Conservation (phyloP, 2,797 vertebrate species). For the Oryzias sinensis region DNA sequence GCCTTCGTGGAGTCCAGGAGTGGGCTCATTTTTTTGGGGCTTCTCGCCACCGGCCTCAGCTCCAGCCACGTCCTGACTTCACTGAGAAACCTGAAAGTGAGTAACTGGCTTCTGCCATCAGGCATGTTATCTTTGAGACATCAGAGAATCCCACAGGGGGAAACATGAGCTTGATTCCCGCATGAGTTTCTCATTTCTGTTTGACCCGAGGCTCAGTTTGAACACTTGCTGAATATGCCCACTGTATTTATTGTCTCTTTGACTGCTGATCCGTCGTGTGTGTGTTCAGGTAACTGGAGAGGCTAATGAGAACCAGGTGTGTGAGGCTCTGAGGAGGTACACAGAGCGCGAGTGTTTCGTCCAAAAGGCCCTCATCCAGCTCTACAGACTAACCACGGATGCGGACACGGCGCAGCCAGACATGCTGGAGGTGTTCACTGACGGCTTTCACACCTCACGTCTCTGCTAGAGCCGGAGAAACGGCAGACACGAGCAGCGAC, state of each 20-base stretch:
- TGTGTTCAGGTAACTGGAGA: slow-evolving; percentile 89
- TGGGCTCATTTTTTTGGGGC: slow-evolving; percentile 87
- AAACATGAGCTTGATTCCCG: slow-evolving; percentile 9
- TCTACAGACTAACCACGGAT: slow-evolving; percentile 86
- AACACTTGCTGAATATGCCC: slow-evolving; percentile 14
- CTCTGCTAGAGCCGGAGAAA: not conserved
- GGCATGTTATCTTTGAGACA: slow-evolving; percentile 2
- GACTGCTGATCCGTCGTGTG: slow-evolving; percentile 42
- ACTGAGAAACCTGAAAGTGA: slow-evolving; percentile 87
- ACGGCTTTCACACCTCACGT: not conserved
- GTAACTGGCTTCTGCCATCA: slow-evolving; percentile 1
- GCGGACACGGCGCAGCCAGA: slow-evolving; percentile 88
- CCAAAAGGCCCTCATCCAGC: slow-evolving; percentile 89
- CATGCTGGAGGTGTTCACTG: slow-evolving; percentile 83
- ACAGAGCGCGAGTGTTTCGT: slow-evolving; percentile 89
- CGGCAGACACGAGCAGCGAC: no score
- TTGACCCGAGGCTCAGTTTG: slow-evolving; percentile 30
- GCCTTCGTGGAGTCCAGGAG: slow-evolving; percentile 83
- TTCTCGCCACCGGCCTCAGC: slow-evolving; percentile 89
- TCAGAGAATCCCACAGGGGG: not conserved
- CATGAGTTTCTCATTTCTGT: slow-evolving; percentile 44
- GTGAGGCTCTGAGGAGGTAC: slow-evolving; percentile 91
- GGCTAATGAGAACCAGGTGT: slow-evolving; percentile 90
- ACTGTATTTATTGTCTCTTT: slow-evolving; percentile 45
- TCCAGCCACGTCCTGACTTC: slow-evolving; percentile 85